A percentile compares a stretch with the other conserved stretches of the same genome.
phyloP scores from a whole-genome alignment of 2,888 invertebrate species.

The Ophioninae sp. region DNA sequence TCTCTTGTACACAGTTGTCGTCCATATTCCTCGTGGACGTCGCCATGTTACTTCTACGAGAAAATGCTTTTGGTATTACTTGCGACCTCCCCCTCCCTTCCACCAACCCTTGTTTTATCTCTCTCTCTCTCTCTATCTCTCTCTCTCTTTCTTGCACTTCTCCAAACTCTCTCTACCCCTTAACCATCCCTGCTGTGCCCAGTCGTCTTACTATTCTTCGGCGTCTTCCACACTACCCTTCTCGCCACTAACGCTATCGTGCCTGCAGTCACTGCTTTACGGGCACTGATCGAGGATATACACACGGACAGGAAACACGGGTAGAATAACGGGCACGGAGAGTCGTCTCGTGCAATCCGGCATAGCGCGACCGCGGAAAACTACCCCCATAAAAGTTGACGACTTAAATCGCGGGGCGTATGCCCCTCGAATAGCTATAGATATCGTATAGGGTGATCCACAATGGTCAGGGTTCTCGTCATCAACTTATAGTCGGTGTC shows the following conservation, averaged over 20 bases:
- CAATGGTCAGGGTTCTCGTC: no score
- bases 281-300: conserved; percentile 61
- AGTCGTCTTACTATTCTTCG: conserved; percentile 21
- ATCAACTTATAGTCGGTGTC: not conserved
- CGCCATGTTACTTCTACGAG: conserved; percentile 76
- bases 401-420: conserved; percentile 79
- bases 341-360: conserved; percentile 9
- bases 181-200: not conserved
- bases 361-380: conserved; percentile 73
- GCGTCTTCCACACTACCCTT: conserved; percentile 55
- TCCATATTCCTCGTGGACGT: conserved; percentile 76
- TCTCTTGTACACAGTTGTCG: conserved; percentile 79
- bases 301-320: not conserved
- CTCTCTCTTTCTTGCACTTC: conserved; percentile 27
- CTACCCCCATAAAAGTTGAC: conserved; percentile 79
- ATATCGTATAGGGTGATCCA: conserved; percentile 46
- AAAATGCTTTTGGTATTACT: conserved; percentile 58
- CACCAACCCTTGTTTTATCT: not conserved
- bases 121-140: conserved; percentile 25
- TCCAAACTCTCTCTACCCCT: not conserved
- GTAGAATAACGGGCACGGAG: conserved; percentile 12
- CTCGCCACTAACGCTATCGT: conserved; percentile 67
- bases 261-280: conserved; percentile 66
- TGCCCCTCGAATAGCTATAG: conserved; percentile 67
- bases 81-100: conserved; percentile 16